Evolutionary conservation across 2,113 vertebrate species (phyloP).

Genomic region (Etheostoma spectabile): DNA sequence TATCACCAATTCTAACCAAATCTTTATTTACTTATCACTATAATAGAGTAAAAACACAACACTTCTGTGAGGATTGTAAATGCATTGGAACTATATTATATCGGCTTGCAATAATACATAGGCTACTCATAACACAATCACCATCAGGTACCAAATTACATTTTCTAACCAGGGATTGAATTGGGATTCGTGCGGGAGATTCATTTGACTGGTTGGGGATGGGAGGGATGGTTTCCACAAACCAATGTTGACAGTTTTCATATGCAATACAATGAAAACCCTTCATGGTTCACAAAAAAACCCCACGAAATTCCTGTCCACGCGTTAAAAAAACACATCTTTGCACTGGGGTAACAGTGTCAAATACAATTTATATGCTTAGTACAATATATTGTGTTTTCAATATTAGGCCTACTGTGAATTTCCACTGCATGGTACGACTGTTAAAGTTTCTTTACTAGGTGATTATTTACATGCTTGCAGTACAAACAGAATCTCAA

Average conservation of each 20-base stretch:
- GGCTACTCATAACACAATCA: not conserved
- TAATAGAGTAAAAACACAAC: not conserved
- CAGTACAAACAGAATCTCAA: slow-evolving; percentile 20
- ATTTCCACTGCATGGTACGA: too few relatives aligned
- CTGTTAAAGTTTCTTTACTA: not conserved
- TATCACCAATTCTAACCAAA: not conserved
- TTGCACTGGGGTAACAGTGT: not conserved
- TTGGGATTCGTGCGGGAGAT: not conserved
- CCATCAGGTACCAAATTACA: not conserved
- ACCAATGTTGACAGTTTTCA: not conserved
- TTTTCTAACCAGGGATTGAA: not conserved
- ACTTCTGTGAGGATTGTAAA: not conserved
- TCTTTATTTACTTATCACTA: not conserved
- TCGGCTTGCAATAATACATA: too few relatives aligned
- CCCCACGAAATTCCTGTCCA: not conserved
- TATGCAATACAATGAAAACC: not conserved
- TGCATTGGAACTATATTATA: not conserved
- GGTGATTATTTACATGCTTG: not conserved
- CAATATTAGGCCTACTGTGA: not conserved
- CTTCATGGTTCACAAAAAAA: not conserved
- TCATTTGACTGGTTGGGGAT: too few relatives aligned
- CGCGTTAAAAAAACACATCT: not conserved
- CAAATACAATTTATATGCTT: not conserved
- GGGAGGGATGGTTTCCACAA: not conserved
- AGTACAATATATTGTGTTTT: not conserved